A percentile compares a stretch with the other conserved stretches of the same genome.
phyloP scores from a whole-genome alignment of 2,888 invertebrate species.

The Thelaira solivaga region DNA sequence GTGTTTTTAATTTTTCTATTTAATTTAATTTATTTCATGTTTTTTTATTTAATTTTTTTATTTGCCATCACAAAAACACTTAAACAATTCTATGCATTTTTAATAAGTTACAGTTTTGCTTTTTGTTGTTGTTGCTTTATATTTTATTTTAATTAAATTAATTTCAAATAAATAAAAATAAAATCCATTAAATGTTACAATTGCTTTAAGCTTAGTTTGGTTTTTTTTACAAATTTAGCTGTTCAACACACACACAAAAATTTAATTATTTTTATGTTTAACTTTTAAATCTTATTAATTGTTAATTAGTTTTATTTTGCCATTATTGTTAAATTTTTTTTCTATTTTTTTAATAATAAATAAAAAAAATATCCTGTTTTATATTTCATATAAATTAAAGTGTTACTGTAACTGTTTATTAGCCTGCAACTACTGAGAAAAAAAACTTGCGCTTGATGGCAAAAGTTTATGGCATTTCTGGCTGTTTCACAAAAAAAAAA shows the following conservation, averaged over 20 bases:
- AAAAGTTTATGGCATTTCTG: neutral
- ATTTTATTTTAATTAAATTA: slow-evolving; percentile 31
- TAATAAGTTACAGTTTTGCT: slow-evolving; percentile 9
- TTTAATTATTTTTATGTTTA: neutral
- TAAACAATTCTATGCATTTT: slow-evolving; percentile 4
- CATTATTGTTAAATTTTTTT: slow-evolving; percentile 1
- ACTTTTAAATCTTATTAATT: neutral
- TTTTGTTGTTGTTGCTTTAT: neutral
- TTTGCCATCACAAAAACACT: neutral
- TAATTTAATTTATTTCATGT: neutral
- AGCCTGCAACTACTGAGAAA: neutral
- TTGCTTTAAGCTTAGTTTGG: neutral
- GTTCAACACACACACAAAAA: neutral
- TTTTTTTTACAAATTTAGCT: neutral
- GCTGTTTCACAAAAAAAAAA: neutral
- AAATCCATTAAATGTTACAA: slow-evolving; percentile 3
- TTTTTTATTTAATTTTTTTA: neutral
- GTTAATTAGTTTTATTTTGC: slow-evolving; percentile 9
- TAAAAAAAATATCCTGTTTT: neutral
- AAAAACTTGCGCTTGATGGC: neutral
- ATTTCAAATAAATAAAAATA: slow-evolving; percentile 19
- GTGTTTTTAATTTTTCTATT: slow-evolving; percentile 5
- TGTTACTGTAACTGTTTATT: slow-evolving; percentile 14
- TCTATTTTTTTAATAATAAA: neutral
- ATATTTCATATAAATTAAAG: neutral